A percentile compares a stretch with the other conserved stretches of the same genome.
phyloP scores from a whole-genome alignment of 2,888 invertebrate genomes.

The Hemaris fuciformis region DNA sequence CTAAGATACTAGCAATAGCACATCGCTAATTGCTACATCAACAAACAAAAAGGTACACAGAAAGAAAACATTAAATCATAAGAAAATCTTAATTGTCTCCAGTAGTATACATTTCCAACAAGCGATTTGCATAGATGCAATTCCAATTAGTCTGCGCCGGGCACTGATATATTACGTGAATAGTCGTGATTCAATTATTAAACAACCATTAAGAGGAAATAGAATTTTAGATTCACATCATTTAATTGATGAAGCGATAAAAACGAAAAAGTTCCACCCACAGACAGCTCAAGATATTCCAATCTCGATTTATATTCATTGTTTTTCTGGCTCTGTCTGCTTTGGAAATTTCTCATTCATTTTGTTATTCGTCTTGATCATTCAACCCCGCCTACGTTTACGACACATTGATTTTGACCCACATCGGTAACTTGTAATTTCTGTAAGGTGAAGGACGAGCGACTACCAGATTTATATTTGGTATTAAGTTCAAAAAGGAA shows the following conservation, averaged over 20 bases:
- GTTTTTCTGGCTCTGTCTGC: not conserved
- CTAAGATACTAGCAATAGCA: not conserved
- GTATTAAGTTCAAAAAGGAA: slow-evolving; percentile 11
- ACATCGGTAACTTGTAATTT: slow-evolving; percentile 1
- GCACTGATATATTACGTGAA: not conserved
- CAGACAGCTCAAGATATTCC: not conserved
- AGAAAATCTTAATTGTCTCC: not conserved
- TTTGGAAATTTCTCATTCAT: not conserved
- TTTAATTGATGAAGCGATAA: not conserved
- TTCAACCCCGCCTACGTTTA: slow-evolving; percentile 9
- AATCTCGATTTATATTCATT: not conserved
- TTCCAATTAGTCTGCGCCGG: not conserved
- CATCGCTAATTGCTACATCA: too few species aligned
- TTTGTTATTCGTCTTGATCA: not conserved
- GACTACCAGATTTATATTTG: slow-evolving; percentile 7
- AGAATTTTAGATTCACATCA: not conserved
- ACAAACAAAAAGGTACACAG: not conserved
- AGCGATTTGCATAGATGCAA: not conserved
- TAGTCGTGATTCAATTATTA: not conserved
- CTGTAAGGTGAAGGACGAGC: slow-evolving; percentile 5
- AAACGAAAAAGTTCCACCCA: not conserved
- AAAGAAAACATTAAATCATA: not conserved
- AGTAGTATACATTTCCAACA: not conserved
- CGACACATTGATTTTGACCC: slow-evolving; percentile 11
- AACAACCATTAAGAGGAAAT: not conserved